phyloP scores from a whole-genome alignment of 2,888 invertebrate genomes.

The Amblyteles armatorius region DNA sequence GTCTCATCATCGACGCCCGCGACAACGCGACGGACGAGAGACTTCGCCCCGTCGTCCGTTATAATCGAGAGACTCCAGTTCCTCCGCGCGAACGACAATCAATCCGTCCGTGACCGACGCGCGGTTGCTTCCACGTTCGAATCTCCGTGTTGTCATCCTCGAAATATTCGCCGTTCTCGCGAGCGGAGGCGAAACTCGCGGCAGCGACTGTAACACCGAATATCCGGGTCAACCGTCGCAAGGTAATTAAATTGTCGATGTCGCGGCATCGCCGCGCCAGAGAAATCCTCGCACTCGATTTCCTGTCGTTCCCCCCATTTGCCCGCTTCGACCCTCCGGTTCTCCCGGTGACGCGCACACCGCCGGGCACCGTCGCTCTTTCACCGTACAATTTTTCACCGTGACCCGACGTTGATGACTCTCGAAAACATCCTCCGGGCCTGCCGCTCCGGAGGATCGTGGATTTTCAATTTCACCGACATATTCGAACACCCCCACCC shows the following conservation, averaged over 20 bases:
- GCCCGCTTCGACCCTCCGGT: background rate
- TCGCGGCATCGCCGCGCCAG: conserved; percentile 39
- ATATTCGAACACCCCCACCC: background rate
- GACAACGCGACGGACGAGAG: conserved; percentile 15
- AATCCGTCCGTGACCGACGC: background rate
- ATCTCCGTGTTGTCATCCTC: background rate
- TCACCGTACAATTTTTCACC: conserved; percentile 29
- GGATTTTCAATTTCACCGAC: background rate
- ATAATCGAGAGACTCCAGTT: background rate
- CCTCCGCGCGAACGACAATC: background rate
- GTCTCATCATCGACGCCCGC: conserved; percentile 50
- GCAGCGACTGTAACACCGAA: conserved; percentile 49
- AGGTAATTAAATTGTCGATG: conserved; percentile 72
- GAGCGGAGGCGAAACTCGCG: background rate
- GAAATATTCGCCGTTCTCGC: background rate
- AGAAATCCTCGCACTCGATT: conserved; percentile 44
- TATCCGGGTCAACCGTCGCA: conserved; percentile 68
- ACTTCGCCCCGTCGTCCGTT: background rate
- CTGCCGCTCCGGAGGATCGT: background rate
- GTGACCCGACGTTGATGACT: conserved; percentile 33
- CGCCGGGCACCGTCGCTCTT: background rate
- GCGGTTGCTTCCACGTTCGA: background rate
- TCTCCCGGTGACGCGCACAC: background rate
- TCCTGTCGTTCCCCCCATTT: conserved; percentile 8
- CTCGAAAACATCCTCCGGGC: conserved; percentile 46